phyloP scores from a whole-genome alignment of 2,888 invertebrate species.

The Thecocarcelia acutangulata region DNA sequence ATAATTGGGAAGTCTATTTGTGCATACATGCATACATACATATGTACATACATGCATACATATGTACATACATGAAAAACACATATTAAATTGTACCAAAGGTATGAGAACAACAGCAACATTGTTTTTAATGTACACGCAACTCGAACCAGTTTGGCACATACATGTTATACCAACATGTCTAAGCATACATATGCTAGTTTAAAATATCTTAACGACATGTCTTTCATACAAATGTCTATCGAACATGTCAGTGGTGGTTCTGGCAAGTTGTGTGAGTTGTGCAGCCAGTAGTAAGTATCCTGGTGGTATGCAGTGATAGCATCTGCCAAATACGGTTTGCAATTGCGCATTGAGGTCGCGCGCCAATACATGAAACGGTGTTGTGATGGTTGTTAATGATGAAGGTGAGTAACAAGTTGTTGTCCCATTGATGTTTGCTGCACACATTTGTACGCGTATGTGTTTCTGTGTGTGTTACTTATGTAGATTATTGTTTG shows the following conservation, averaged over 20 bases:
- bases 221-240: slow-evolving; percentile 13
- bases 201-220: neutral
- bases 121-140: too few species aligned
- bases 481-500: neutral
- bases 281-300: neutral
- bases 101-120: too few species aligned
- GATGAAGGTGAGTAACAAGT: slow-evolving; percentile 66
- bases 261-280: neutral
- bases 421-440: slow-evolving; percentile 65
- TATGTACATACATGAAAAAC: too few species aligned
- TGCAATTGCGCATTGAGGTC: slow-evolving; percentile 43
- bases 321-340: slow-evolving; percentile 2
- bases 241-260: slow-evolving; percentile 1
- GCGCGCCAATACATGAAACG: slow-evolving; percentile 29
- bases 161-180: too few species aligned
- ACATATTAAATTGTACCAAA: too few species aligned
- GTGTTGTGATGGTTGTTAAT: slow-evolving; percentile 36
- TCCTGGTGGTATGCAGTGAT: neutral
- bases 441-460: slow-evolving; percentile 1
- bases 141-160: too few species aligned
- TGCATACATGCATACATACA: too few species aligned
- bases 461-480: neutral
- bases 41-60: too few species aligned
- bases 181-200: too few species aligned
- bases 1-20: too few species aligned